Base-by-base conservation (phyloP, 2,113 vertebrate species). In the Seriola aureovittata region DNA sequence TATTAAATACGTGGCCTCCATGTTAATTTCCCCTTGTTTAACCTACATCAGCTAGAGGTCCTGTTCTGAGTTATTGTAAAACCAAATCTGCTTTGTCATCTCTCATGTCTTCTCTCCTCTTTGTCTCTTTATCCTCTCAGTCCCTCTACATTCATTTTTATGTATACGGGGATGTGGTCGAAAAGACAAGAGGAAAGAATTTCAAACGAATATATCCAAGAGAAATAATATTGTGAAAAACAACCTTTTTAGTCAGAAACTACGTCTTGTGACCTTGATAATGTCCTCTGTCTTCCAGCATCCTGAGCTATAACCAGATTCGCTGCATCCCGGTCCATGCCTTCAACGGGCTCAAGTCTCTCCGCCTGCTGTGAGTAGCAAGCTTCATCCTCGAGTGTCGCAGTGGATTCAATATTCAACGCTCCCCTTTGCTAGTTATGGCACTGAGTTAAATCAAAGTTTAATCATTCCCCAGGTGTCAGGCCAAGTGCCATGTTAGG, bases 231-330 rank as follows among this genome's bases (percentile, higher is more conserved):
- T 21, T 60, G 8, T 48, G 29, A 48, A 55, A 64, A 59, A 50
- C 23, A 62, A 1, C 5, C 52, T 52, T 14, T 17, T 57, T 52
- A 76, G 6, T n/a, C 13, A 40, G 2, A 40, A 46, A 34, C 23
- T 34, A n/a, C 6, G 11, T 59, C 23, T 69, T 1, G 29, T 88
- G 82, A 89, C 85, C 68, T 84, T 83, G 52, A 69, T 5, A 48
- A 0, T 87, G 34, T 90, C 58, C 46, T 79, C 68, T 87, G 38
- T 86, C 71, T 72, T 69, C 19, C 90, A 96, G 98, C 82, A 99
- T 99, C 94, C 92, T 99, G 94, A 99, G 98, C 85, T 99, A 99
- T 91, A 99, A 99, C 87, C 93, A 96, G 71, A 97, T 99, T 16
- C 96, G 96, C 4, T 99, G 98, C 93, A 96, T 99, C 77, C 98